Conservation (phyloP, 2,113 vertebrate species). For the Gnathonemus longibarbis region DNA sequence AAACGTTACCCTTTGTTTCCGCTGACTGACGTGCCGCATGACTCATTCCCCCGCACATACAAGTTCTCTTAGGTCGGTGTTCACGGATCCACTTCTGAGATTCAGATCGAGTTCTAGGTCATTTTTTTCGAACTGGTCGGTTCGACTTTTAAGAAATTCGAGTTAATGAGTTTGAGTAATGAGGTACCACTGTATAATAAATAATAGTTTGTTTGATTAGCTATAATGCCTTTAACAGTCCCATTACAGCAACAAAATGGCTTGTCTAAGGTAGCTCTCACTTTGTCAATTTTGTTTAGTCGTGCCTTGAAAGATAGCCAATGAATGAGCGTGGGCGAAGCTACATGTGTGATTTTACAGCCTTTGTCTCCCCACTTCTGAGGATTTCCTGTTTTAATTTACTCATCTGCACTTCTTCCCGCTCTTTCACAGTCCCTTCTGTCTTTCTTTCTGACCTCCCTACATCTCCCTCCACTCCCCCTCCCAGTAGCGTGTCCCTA, state of each 20-base stretch:
- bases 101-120: no score
- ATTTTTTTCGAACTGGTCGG: no score
- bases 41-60: no score
- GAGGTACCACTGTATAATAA: not conserved
- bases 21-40: no score
- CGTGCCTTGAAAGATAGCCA: not conserved
- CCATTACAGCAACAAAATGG: not conserved
- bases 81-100: no score
- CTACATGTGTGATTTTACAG: not conserved
- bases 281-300: not conserved
- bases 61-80: no score
- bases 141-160: no score
- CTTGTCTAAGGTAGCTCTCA: not conserved
- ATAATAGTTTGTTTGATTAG: not conserved
- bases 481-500: not conserved
- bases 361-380: not conserved
- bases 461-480: not conserved
- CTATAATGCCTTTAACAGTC: not conserved
- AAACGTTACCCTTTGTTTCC: no score
- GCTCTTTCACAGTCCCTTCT: not conserved
- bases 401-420: not conserved
- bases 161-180: no score
- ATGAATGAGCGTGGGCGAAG: not conserved
- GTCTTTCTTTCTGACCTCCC: not conserved
- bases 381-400: not conserved